Percentiles rank a stretch among this genome's conserved stretches.
These are phyloP conservation scores for Papilio xuthus DNA, from an alignment of 1,140 invertebrate genomes.

Conservation along the genomic window DNA sequence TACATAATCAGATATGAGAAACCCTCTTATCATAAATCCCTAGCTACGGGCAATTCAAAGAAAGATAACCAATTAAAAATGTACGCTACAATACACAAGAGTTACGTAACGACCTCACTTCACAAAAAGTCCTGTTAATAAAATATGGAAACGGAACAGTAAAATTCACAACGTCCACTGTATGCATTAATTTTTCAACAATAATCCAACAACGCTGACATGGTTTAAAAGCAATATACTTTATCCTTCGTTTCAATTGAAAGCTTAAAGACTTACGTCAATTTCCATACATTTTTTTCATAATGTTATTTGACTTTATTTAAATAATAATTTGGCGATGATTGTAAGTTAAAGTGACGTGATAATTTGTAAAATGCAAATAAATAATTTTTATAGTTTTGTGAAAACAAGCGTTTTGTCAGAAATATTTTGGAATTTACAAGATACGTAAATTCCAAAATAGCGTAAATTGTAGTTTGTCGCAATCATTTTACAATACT, in stretches of 20 bases:
- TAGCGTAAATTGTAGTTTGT: too few relatives aligned
- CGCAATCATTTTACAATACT: too few relatives aligned
- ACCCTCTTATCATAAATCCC: constrained; percentile 6
- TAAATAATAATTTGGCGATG: too few relatives aligned
- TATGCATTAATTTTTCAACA: neutral
- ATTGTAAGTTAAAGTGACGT: too few relatives aligned
- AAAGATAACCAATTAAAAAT: constrained; percentile 25
- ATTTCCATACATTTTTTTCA: too few relatives aligned
- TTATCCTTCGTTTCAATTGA: neutral
- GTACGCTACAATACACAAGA: constrained; percentile 3
- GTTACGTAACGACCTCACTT: constrained; percentile 2
- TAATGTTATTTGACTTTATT: too few relatives aligned
- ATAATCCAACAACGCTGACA: neutral
- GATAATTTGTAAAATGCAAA: too few relatives aligned
- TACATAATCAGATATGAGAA: neutral
- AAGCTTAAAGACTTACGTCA: too few relatives aligned
- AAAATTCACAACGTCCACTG: neutral
- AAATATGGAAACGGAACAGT: neutral
- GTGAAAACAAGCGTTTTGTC: too few relatives aligned
- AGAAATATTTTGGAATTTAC: too few relatives aligned
- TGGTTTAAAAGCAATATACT: neutral
- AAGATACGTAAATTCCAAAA: too few relatives aligned
- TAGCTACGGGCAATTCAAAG: neutral
- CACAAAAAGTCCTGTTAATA: constrained; percentile 11
- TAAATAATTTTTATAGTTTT: too few relatives aligned